Percentiles rank a stretch among this genome's conserved stretches.
phyloP scores from a whole-genome alignment of 1,140 invertebrate genomes.

The Papilio helenus region DNA sequence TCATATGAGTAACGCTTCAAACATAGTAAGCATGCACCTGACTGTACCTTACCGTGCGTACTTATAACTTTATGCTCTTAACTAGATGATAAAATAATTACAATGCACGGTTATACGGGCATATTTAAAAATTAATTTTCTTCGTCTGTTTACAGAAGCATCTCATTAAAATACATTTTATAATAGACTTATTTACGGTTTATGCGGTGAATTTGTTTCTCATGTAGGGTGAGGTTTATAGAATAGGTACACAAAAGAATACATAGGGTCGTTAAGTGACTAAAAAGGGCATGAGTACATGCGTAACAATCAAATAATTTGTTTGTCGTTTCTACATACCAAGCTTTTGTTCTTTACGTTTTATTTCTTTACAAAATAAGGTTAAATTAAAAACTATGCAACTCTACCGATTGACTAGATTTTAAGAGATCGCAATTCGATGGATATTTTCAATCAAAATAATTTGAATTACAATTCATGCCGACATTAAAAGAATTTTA shows the following conservation, averaged over 20 bases:
- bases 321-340: background rate
- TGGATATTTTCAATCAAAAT: background rate
- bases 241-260: background rate
- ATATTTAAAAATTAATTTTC: slow-evolving; percentile 4
- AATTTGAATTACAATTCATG: background rate
- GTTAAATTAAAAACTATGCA: background rate
- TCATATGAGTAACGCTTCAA: background rate
- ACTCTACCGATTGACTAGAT: background rate
- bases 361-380: background rate
- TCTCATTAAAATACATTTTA: slow-evolving; percentile 7
- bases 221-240: background rate
- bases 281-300: background rate
- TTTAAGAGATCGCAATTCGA: background rate
- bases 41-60: slow-evolving; percentile 1
- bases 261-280: background rate
- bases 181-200: background rate
- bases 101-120: background rate
- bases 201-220: background rate
- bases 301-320: background rate
- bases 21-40: background rate
- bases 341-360: background rate
- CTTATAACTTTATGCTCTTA: background rate
- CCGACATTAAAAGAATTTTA: background rate
- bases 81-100: slow-evolving; percentile 19
- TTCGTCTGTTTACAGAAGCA: background rate